A percentile compares a stretch with the other conserved stretches of the same genome.
Conservation (phyloP, 2,797 vertebrate genomes). For the Tadarida brasiliensis region DNA sequence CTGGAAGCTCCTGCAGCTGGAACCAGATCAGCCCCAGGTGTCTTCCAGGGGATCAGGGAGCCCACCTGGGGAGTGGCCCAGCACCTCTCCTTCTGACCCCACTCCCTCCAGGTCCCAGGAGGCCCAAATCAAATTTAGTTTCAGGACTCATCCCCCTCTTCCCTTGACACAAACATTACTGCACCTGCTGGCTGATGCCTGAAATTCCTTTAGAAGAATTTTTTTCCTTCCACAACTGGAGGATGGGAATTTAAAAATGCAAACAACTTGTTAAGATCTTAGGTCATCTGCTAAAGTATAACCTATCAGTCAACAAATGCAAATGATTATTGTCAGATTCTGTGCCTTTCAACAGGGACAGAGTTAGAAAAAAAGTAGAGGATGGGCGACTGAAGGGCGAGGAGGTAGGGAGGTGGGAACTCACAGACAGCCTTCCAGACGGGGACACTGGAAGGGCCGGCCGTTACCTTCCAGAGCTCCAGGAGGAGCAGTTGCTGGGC, state of each 20-base stretch:
- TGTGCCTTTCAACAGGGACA: neutral
- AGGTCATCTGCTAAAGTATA: neutral
- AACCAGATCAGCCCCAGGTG: neutral
- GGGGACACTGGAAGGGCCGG: neutral
- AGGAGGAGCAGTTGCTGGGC: neutral
- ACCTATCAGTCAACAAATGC: neutral
- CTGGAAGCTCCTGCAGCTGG: neutral
- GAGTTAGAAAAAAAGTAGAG: neutral
- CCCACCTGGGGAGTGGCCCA: neutral
- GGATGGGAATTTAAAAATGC: constrained; percentile 28
- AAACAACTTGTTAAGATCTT: neutral
- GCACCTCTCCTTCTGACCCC: neutral
- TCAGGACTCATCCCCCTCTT: neutral
- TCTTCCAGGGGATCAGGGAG: neutral
- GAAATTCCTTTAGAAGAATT: constrained; percentile 33
- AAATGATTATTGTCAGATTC: neutral
- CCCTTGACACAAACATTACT: constrained; percentile 52
- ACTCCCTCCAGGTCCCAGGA: neutral
- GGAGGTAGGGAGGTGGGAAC: neutral
- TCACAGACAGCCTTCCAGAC: neutral
- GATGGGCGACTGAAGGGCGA: neutral
- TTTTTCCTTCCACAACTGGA: neutral
- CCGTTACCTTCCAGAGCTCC: neutral
- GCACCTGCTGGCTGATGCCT: constrained; percentile 73
- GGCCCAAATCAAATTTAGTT: constrained; percentile 15